Percentiles rank a stretch among this genome's conserved stretches.
Evolutionary conservation across 1,140 invertebrate genomes (phyloP).

Genomic region (Drosophila arawakana): DNA sequence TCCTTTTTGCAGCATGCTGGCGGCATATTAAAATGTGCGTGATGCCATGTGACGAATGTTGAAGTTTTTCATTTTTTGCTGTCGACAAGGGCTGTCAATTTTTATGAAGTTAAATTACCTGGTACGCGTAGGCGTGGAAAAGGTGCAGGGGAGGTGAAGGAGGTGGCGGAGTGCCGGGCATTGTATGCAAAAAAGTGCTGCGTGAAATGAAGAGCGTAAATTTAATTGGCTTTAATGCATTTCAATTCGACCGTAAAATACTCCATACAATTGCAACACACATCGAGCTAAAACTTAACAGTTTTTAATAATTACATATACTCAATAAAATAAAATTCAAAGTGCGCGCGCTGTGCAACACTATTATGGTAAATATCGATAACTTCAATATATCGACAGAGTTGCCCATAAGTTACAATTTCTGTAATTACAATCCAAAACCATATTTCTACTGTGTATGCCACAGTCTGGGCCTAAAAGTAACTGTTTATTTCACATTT

Average conservation of each 20-base stretch:
- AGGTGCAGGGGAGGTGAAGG: not conserved
- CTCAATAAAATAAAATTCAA: slow-evolving; percentile 11
- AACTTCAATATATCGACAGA: not conserved
- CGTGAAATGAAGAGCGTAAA: slow-evolving; percentile 72
- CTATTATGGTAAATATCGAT: not conserved
- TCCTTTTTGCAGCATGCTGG: slow-evolving; percentile 58
- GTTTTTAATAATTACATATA: not conserved
- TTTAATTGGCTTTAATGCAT: slow-evolving; percentile 68
- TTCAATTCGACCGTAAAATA: slow-evolving; percentile 2
- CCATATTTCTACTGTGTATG: not conserved
- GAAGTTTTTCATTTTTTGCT: slow-evolving; percentile 37
- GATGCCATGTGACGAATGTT: slow-evolving; percentile 58
- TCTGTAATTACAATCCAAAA: not conserved
- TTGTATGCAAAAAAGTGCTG: slow-evolving; percentile 49
- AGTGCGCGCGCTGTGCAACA: not conserved
- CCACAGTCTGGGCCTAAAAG: not conserved
- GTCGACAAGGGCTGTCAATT: slow-evolving; percentile 66
- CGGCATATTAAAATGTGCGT: slow-evolving; percentile 81
- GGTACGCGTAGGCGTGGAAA: not conserved
- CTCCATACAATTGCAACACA: not conserved
- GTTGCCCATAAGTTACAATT: not conserved
- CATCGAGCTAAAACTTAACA: not conserved
- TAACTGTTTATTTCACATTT: not conserved
- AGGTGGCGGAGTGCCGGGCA: not conserved
- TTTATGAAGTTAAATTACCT: slow-evolving; percentile 78